Percentiles rank a stretch among this genome's conserved stretches.
These are phyloP conservation scores for Macrostomum lignano DNA, from an alignment of 1,140 invertebrate species.

Conservation along the genomic window DNA sequence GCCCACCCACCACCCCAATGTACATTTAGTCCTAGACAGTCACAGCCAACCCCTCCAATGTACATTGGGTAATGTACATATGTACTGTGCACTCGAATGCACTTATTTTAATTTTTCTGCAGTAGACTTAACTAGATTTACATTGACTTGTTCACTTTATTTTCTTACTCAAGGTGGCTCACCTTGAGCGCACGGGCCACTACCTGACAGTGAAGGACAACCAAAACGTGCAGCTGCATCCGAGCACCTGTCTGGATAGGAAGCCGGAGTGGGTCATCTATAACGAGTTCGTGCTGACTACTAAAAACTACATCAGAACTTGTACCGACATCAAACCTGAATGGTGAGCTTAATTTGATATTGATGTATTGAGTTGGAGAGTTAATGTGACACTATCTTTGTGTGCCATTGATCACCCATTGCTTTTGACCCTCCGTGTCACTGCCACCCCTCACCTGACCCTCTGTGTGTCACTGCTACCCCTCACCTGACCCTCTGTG, in stretches of 20 bases:
- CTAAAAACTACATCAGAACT: slow-evolving; percentile 94
- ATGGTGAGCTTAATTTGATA: slow-evolving; percentile 36
- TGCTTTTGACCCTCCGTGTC: background rate
- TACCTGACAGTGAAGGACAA: slow-evolving; percentile 97
- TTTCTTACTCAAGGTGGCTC: too few relatives aligned
- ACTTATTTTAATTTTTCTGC: too few relatives aligned
- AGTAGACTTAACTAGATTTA: too few relatives aligned
- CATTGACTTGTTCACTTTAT: too few relatives aligned
- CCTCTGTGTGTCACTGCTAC: too few relatives aligned
- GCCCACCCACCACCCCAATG: too few relatives aligned
- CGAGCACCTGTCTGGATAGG: slow-evolving; percentile 87
- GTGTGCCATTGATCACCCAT: background rate
- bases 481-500: too few relatives aligned
- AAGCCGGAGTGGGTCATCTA: slow-evolving; percentile 99
- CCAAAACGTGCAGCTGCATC: slow-evolving; percentile 89
- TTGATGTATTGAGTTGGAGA: slow-evolving; percentile 1
- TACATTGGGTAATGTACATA: too few relatives aligned
- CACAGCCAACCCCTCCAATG: too few relatives aligned
- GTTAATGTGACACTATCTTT: background rate
- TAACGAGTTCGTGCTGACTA: slow-evolving; percentile 96
- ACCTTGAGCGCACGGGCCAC: slow-evolving; percentile 71
- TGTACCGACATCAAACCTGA: slow-evolving; percentile 84
- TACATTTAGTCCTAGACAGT: too few relatives aligned
- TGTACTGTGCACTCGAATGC: too few relatives aligned
- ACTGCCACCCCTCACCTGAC: too few relatives aligned